Base-by-base conservation (phyloP, 1,140 invertebrate genomes). In the Aphidius gifuensis region DNA sequence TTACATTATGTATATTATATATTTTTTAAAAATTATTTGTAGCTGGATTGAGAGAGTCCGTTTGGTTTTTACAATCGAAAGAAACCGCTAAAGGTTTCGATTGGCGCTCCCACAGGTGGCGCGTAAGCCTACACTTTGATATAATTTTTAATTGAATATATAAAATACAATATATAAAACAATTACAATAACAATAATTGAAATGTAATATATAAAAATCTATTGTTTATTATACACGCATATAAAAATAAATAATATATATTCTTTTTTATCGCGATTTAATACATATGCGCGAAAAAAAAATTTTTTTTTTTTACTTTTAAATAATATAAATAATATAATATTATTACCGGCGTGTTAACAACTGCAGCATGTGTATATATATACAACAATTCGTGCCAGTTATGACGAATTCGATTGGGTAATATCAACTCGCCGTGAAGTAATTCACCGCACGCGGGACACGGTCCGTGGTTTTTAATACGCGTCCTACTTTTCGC, bases 401-500 rank as follows among this genome's bases (percentile, higher is more conserved):
- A 69, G 73, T 75, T 77, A 75, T 77, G 75, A 76, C 73, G 70
- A 75, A 75, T 75, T 76, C 70, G 72, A 77, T 78, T 77, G 73
- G 66, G 75, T 78, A 78, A 79, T 73, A 67, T 50, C 74, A 48
- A 32, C 60, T 58, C 68, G 67, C 61, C 68, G 71, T 67, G 64
- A 69, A 70, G 68, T 76, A 74, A 76, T 71, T 71, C 69, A 55
- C 45, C 53, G 42, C 53, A 76, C 72, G 60, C 66, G 71, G 68
- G 72, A 75, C 73, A 76, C 70, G 75, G 73, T 75, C 68, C 74
- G 75, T 75, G 75, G 74, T 79, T 77, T 78, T 79, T 79, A 77
- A 79, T 77, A 77, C 73, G 74, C 73, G 76, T 76, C 75, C 76
- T 78, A 78, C 76, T 78, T 78, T 78, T 68, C 71, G 74, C 74